Evolutionary conservation across 2,888 invertebrate genomes (phyloP), one percentile per base, ranked within the genome.

Genomic region (Drosophila cyrtoloma): DNA sequence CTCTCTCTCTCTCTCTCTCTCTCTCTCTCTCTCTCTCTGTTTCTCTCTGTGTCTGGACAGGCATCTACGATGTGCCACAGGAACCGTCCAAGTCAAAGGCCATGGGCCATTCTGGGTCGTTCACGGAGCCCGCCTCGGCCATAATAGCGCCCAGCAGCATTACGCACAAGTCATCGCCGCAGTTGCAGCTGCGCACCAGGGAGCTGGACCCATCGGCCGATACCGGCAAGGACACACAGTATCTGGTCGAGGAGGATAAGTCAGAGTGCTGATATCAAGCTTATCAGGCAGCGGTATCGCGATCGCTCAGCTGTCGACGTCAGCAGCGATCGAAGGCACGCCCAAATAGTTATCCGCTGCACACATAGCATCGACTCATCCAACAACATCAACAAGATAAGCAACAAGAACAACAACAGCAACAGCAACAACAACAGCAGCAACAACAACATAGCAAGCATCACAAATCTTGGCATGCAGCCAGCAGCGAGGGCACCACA

Each of bases 151-250:
- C 97, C 52, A 96, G 96, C 83, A 97, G 97, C 82, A 97, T 96
- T 88, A 97, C 97, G 84, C 97, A 97, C 91, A 95, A 96, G 91
- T 95, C 96, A 66, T 96, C 96, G 72, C 96, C 96, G 33, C 96
- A 96, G 92, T 94, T 96, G 83, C 96, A 96, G 92, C 94, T 96
- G 83, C 95, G 96, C 93, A 97, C 96, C 93, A 95, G 96, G 83
- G 96, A 97, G 92, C 95, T 98, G 73, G 97, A 98, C 94, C 98
- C 98, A 5, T 94, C 95, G 68, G 95, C 96, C 70, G 98, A 98
- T 93, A 97, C 97, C 67, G 98, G 97, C 93, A 97, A 97, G 93
- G 98, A 98, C 94, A 98, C 98, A 56, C 97, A 97, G 93, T 96
- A 96, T 93, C 95, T 98, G 83, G 98, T 98, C 83, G 96, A 96